These are phyloP conservation scores for Pongo abelii DNA, from an alignment of 2,113 vertebrate species.

Conservation along the genomic window DNA sequence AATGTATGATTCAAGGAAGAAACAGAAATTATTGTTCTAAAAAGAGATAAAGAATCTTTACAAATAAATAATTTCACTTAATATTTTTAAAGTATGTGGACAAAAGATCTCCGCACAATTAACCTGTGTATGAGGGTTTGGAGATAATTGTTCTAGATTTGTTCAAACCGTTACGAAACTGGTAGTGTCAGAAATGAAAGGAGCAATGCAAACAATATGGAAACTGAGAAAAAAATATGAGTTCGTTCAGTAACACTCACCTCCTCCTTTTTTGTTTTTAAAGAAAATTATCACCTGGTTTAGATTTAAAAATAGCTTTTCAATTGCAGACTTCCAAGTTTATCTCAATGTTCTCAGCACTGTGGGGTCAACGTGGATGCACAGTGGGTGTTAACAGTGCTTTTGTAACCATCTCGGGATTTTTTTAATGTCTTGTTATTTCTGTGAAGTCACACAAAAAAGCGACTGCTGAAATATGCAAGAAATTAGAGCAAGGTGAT, in stretches of 20 bases:
- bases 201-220: constrained; percentile 2
- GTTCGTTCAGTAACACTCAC: not conserved
- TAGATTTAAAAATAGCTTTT: constrained; percentile 9
- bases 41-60: constrained; percentile 11
- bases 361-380: not conserved
- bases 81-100: not conserved
- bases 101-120: not conserved
- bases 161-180: not conserved
- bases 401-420: not conserved
- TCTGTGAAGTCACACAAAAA: constrained; percentile 58
- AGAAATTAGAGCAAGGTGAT: constrained; percentile 54
- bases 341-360: constrained; percentile 4
- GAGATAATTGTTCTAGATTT: not conserved
- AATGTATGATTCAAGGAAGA: not conserved
- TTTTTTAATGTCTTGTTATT: constrained; percentile 47
- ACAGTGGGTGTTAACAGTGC: constrained; percentile 6
- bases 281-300: constrained; percentile 41
- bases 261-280: not conserved
- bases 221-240: not conserved
- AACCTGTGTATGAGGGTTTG: not conserved
- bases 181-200: not conserved
- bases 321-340: constrained; percentile 42
- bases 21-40: constrained; percentile 4
- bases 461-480: constrained; percentile 56
- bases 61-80: not conserved